Base-by-base conservation (phyloP, 2,113 vertebrate species). In the Cairina moschata region DNA sequence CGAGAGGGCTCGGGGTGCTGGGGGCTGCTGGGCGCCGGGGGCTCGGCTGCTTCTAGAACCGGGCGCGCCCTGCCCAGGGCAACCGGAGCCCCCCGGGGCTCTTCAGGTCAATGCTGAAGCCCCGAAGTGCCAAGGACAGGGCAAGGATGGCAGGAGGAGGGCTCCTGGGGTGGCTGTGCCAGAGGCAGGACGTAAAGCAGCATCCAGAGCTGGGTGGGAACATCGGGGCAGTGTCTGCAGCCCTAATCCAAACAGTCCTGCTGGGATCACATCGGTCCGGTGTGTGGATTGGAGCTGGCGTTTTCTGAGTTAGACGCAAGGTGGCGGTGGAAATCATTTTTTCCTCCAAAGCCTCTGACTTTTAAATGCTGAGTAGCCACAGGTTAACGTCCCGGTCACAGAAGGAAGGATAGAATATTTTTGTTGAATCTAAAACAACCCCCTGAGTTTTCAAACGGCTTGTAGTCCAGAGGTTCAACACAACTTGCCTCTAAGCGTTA, bases 311-410 rank as follows among this genome's bases (percentile, higher is more conserved):
- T 31, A 40, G 86, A 48, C 96, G 68, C 88, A 72, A 76, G 95
- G 88, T 90, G 95, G 95, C 90, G 88, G 17, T 60, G 56, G 80
- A 90, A 86, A 65, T 86, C 83, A 12, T 73, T 26, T 80, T 90
- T 86, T 85, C 40, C 46, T 32, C 13, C 68, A 3, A 20, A 67
- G 79, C 54, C 28, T 13, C 6, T 9, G 25, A 44, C 23, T 89
- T 40, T 28, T 17, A 9, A 26, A 6, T 12, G 40, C 54, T 58
- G 16, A 9, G 6, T 20, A 60, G 66, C 36, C 60, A 10, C 72
- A 17, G 14, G 25, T 58, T 75, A 34, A 7, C 10, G 50, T 58
- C 48, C 67, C 8, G 2, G 13, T 36, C 40, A 6, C 4, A 9
- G 58, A 8, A 36, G 12, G 52, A 50, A 56, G 14, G 56, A 32